A percentile compares a stretch with the other conserved stretches of the same genome.
Evolutionary conservation across 1,140 invertebrate species (phyloP).

Genomic region (Sipha flava): DNA sequence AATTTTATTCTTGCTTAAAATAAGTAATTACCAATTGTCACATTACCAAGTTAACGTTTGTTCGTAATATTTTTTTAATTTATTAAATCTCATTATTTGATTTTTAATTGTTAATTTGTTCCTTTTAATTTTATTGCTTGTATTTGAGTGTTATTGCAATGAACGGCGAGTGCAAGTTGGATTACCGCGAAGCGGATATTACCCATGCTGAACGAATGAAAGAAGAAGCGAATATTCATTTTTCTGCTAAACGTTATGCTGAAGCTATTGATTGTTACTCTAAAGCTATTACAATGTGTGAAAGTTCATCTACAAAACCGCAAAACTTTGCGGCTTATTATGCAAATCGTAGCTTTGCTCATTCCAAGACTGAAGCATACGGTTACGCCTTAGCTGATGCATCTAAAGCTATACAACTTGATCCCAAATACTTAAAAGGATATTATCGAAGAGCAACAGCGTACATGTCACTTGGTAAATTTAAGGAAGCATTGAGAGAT

Average conservation of each 20-base stretch:
- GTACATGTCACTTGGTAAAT: slow-evolving; percentile 95
- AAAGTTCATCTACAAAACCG: slow-evolving; percentile 50
- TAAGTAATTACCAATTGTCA: neutral
- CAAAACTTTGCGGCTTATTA: slow-evolving; percentile 75
- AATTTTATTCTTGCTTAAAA: slow-evolving; percentile 8
- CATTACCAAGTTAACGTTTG: too few species aligned
- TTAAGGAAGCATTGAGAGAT: slow-evolving; percentile 91
- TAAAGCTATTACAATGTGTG: slow-evolving; percentile 81
- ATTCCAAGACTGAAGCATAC: slow-evolving; percentile 85
- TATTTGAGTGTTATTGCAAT: neutral
- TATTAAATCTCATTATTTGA: neutral
- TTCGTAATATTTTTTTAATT: neutral
- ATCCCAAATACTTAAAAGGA: slow-evolving; percentile 85
- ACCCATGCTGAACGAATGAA: slow-evolving; percentile 14
- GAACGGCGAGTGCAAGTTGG: slow-evolving; percentile 20
- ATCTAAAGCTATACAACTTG: slow-evolving; percentile 78
- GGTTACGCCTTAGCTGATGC: slow-evolving; percentile 89
- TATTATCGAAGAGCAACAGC: slow-evolving; percentile 91
- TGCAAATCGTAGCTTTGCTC: slow-evolving; percentile 91
- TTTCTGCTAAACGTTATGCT: slow-evolving; percentile 80
- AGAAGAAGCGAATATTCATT: slow-evolving; percentile 30
- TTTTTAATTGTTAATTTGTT: neutral
- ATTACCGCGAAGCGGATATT: slow-evolving; percentile 14
- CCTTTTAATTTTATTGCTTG: neutral
- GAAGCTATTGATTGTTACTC: slow-evolving; percentile 83